Evolutionary conservation across 2,113 vertebrate genomes (phyloP).

Genomic region (Mobula birostris): DNA sequence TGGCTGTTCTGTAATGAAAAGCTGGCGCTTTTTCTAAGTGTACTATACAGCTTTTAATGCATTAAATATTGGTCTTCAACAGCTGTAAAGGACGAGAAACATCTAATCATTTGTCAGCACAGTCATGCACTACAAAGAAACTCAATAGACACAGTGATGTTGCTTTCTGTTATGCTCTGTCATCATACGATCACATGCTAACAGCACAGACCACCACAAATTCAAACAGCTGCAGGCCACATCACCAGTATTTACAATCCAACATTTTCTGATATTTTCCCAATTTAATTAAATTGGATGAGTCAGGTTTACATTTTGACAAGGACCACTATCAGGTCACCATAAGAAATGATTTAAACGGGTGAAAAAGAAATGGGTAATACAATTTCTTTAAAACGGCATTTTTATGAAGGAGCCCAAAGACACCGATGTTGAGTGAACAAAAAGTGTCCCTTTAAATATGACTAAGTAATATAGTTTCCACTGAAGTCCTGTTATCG

Average conservation of each 20-base stretch:
- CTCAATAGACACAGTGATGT: background rate
- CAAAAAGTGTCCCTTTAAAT: background rate
- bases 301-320: background rate
- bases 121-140: background rate
- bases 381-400: background rate
- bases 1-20: background rate
- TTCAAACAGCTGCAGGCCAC: background rate
- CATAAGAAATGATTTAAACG: background rate
- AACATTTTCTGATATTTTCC: background rate
- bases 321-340: background rate
- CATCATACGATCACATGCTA: background rate
- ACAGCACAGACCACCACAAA: background rate
- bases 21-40: background rate
- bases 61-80: background rate
- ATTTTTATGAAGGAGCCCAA: background rate
- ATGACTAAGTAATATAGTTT: conserved; percentile 6
- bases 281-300: background rate
- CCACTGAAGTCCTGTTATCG: conserved; percentile 5
- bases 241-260: background rate
- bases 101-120: background rate
- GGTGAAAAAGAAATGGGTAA: background rate
- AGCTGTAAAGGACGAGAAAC: background rate
- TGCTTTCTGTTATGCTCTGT: background rate
- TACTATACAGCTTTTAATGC: background rate
- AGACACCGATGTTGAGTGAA: background rate